phyloP scores from a whole-genome alignment of 2,888 invertebrate genomes.

The Ephialtes manifestator region DNA sequence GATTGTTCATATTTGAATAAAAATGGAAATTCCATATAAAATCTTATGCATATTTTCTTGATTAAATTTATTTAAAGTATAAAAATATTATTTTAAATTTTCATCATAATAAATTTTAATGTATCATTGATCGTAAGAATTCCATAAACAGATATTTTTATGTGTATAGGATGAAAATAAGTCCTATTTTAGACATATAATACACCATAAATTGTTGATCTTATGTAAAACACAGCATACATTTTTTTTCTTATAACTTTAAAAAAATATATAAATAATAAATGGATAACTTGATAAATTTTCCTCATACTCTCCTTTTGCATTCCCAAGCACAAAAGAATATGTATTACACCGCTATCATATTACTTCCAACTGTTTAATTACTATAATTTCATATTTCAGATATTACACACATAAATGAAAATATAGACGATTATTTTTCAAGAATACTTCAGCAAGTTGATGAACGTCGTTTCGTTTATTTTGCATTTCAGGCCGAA shows the following conservation, averaged over 20 bases:
- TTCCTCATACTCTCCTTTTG: background rate
- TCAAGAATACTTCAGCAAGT: background rate
- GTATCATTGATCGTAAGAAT: too few species aligned
- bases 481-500: slow-evolving; percentile 45
- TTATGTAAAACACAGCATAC: too few species aligned
- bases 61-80: too few species aligned
- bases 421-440: background rate
- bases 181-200: too few species aligned
- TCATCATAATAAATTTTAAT: too few species aligned
- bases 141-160: too few species aligned
- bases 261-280: background rate
- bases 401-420: background rate
- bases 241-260: background rate
- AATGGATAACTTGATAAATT: background rate
- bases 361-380: background rate
- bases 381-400: background rate
- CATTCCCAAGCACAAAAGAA: background rate
- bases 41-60: too few species aligned
- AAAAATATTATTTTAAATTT: too few species aligned
- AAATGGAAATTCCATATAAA: too few species aligned
- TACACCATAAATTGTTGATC: too few species aligned
- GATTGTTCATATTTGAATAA: too few species aligned
- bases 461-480: slow-evolving; percentile 13
- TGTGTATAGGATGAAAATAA: too few species aligned
- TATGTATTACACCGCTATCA: background rate